These are phyloP conservation scores for Apodemia duryi DNA, from an alignment of 2,888 invertebrate species.

Conservation along the genomic window DNA sequence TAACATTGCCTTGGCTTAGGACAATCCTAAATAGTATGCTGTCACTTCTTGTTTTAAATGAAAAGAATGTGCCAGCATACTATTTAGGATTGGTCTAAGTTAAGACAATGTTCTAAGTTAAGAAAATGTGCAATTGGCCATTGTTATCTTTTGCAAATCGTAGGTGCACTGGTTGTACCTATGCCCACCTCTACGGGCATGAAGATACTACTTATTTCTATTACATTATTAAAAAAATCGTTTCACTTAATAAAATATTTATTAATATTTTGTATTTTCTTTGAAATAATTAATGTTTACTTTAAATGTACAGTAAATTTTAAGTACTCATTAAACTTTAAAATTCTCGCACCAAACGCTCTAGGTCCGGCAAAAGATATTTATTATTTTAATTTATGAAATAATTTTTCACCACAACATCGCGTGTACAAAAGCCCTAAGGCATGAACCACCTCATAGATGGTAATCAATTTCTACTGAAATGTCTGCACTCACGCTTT, in stretches of 20 bases:
- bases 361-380: constrained; percentile 6
- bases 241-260: not conserved
- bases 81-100: too few species aligned
- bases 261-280: not conserved
- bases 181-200: too few species aligned
- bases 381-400: constrained; percentile 15
- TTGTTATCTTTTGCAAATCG: too few species aligned
- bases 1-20: too few species aligned
- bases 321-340: constrained; percentile 9
- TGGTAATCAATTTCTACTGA: constrained; percentile 30
- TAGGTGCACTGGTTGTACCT: too few species aligned
- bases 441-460: constrained; percentile 26
- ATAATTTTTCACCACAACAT: constrained; percentile 17
- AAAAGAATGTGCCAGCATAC: too few species aligned
- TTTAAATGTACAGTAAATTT: not conserved
- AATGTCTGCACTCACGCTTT: constrained; percentile 23
- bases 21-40: too few species aligned
- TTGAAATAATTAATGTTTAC: not conserved
- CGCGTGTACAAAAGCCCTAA: constrained; percentile 27
- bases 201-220: too few species aligned
- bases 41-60: too few species aligned
- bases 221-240: not conserved
- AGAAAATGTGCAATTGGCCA: too few species aligned
- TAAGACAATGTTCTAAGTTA: too few species aligned
- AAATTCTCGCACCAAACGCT: not conserved